phyloP scores from a whole-genome alignment of 2,113 vertebrate species.

The Entomyzon cyanotis region DNA sequence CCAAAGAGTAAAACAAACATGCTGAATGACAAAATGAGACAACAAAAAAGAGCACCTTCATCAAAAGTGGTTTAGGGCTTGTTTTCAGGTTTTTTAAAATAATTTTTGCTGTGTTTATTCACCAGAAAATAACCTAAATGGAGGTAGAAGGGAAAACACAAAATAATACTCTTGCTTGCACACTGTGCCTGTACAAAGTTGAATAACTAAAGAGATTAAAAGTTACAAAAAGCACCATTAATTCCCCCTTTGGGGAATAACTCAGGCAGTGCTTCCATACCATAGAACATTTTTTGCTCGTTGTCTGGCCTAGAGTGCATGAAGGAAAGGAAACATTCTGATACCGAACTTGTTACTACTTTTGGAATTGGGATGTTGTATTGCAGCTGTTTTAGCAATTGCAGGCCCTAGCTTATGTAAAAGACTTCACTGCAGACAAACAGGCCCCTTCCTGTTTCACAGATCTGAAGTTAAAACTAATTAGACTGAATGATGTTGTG shows the following conservation, averaged over 20 bases:
- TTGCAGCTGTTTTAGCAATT: neutral
- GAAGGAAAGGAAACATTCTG: neutral
- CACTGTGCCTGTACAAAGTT: neutral
- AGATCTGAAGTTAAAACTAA: neutral
- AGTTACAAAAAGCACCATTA: neutral
- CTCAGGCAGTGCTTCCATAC: neutral
- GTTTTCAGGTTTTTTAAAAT: accelerated
- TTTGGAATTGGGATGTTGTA: neutral
- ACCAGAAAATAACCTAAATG: neutral
- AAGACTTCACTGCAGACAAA: neutral
- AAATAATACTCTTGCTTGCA: neutral
- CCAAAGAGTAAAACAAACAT: neutral
- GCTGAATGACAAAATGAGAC: neutral
- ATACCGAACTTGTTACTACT: neutral
- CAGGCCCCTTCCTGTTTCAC: neutral
- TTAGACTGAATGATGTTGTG: neutral
- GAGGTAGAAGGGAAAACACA: neutral
- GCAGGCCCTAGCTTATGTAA: neutral
- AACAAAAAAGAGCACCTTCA: neutral
- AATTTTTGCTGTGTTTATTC: neutral
- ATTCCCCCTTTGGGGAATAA: neutral
- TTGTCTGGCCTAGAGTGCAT: neutral
- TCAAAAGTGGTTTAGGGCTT: neutral
- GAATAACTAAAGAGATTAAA: neutral
- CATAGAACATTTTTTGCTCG: neutral